Conservation (phyloP, 2,113 vertebrate species). For the Typhlomys cinereus region DNA sequence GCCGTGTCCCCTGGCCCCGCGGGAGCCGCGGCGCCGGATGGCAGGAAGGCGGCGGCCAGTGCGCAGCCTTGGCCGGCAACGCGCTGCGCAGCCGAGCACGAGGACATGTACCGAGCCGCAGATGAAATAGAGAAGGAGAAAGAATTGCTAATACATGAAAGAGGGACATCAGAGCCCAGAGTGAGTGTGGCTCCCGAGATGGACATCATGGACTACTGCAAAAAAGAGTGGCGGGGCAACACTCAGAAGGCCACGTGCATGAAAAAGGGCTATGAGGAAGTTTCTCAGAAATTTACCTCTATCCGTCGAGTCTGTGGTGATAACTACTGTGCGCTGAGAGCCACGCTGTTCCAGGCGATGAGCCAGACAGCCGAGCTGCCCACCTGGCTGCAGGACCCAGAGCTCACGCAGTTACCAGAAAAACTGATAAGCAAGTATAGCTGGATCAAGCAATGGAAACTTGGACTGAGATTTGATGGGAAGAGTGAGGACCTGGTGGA, state of each 20-base stretch:
- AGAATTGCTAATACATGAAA: constrained; percentile 75
- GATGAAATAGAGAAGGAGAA: constrained; percentile 89
- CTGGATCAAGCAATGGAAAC: constrained; percentile 92
- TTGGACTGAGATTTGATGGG: constrained; percentile 84
- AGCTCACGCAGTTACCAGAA: constrained; percentile 87
- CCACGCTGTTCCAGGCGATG: constrained; percentile 94
- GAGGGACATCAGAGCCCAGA: constrained; percentile 80
- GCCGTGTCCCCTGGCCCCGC: too few species aligned
- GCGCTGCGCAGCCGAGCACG: constrained; percentile 65
- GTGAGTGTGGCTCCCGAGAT: constrained; percentile 90
- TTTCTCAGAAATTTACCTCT: constrained; percentile 89
- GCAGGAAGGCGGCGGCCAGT: constrained; percentile 41
- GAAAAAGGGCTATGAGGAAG: constrained; percentile 94
- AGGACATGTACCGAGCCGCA: constrained; percentile 87
- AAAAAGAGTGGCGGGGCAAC: constrained; percentile 94
- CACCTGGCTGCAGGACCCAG: constrained; percentile 89
- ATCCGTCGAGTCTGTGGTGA: constrained; percentile 94
- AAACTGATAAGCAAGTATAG: constrained; percentile 87
- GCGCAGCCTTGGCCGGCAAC: background rate
- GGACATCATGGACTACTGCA: constrained; percentile 93
- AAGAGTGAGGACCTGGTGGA: constrained; percentile 82
- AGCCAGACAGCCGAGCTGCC: constrained; percentile 87
- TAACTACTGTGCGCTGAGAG: constrained; percentile 96
- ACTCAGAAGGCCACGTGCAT: constrained; percentile 93
- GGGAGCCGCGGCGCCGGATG: constrained; percentile 21